Evolutionary conservation across 2,888 invertebrate species (phyloP).

Genomic region (Drosophila rellima): DNA sequence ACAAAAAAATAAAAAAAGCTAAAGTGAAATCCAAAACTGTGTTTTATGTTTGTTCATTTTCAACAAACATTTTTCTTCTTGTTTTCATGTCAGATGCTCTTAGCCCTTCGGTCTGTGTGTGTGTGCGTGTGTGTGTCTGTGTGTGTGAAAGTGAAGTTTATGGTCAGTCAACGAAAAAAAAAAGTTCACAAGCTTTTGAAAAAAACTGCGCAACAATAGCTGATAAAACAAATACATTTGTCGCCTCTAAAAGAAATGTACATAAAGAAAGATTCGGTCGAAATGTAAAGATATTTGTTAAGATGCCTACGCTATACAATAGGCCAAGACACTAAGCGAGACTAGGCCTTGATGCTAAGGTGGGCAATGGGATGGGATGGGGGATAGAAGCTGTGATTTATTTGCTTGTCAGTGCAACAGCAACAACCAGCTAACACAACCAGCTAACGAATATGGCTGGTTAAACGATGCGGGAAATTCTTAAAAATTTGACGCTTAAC

Average conservation of each 20-base stretch:
- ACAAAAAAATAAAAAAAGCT: constrained; percentile 32
- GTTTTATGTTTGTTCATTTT: constrained; percentile 74
- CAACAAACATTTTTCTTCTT: constrained; percentile 77
- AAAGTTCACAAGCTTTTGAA: constrained; percentile 68
- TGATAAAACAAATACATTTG: constrained; percentile 80
- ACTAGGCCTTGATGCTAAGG: constrained; percentile 12
- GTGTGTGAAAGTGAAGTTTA: constrained; percentile 77
- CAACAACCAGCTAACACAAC: constrained; percentile 50
- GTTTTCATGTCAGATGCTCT: constrained; percentile 27
- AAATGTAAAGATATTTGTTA: constrained; percentile 72
- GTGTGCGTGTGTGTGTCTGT: constrained; percentile 49
- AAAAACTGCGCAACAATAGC: constrained; percentile 68
- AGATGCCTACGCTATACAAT: constrained; percentile 72
- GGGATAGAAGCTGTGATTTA: constrained; percentile 67
- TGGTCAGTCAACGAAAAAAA: constrained; percentile 42
- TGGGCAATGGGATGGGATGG: background rate
- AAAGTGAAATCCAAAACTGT: constrained; percentile 68
- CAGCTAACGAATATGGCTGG: constrained; percentile 68
- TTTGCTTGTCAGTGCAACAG: constrained; percentile 76
- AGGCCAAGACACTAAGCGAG: constrained; percentile 6
- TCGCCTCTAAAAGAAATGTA: constrained; percentile 72
- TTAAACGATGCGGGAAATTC: constrained; percentile 81
- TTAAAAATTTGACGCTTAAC: constrained; percentile 75
- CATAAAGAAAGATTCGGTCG: constrained; percentile 65
- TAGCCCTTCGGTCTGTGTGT: constrained; percentile 10